A percentile compares a stretch with the other conserved stretches of the same genome.
These are phyloP conservation scores for Doryteuthis pealeii DNA, from an alignment of 1,140 invertebrate genomes.

Conservation along the genomic window DNA sequence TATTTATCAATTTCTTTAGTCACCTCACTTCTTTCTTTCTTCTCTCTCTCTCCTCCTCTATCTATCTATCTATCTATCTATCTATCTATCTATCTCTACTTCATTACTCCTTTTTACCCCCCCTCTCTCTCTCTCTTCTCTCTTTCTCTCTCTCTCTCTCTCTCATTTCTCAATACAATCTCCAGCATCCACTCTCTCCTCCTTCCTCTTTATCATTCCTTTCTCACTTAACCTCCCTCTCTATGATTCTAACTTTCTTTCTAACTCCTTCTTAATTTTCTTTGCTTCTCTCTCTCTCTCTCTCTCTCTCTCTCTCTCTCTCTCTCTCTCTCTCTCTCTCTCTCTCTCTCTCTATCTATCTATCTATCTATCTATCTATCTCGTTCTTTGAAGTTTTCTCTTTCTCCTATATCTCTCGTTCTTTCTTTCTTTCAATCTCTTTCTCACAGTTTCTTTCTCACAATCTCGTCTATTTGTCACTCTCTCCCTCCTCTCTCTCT, in stretches of 20 bases:
- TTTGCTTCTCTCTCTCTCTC: not conserved
- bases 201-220: not conserved
- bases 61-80: not conserved
- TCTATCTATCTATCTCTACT: not conserved
- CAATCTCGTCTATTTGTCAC: not conserved
- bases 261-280: not conserved
- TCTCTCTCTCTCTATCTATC: not conserved
- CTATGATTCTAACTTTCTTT: not conserved
- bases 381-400: not conserved
- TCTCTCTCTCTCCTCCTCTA: not conserved
- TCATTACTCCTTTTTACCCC: not conserved
- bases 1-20: not conserved
- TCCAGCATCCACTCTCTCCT: not conserved
- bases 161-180: not conserved
- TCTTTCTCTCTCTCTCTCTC: not conserved
- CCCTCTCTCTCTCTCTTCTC: not conserved
- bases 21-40: not conserved
- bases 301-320: slow-evolving; percentile 8
- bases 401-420: not conserved
- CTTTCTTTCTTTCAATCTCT: not conserved
- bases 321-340: not conserved
- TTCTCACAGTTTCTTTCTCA: not conserved
- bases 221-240: not conserved
- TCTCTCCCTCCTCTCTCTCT: not conserved
- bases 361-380: not conserved